Conservation (phyloP, 2,113 vertebrate genomes). For the Cheirogaleus medius region DNA sequence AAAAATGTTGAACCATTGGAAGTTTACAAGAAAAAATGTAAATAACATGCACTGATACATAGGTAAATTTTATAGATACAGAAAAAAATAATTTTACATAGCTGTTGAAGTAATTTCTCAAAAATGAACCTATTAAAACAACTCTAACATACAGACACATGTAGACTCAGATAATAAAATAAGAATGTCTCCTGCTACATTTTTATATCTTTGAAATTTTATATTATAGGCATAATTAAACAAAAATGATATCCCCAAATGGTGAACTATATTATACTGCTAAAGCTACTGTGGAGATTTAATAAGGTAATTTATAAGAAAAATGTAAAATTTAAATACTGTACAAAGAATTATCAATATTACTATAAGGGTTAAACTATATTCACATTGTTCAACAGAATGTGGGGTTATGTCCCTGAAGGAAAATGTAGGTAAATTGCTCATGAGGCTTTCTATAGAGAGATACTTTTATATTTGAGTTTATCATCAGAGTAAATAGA, state of each 20-base stretch:
- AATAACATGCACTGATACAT: background rate
- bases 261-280: background rate
- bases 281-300: background rate
- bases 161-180: conserved; percentile 19
- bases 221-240: background rate
- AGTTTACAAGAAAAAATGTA: conserved; percentile 9
- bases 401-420: background rate
- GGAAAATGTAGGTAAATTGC: background rate
- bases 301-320: background rate
- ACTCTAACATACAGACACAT: background rate
- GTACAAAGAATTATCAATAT: background rate
- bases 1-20: conserved; percentile 55
- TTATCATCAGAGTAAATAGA: background rate
- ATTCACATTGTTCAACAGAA: background rate
- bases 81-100: conserved; percentile 64
- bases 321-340: background rate
- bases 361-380: background rate
- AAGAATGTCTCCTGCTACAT: background rate
- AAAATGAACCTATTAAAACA: background rate
- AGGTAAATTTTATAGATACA: conserved; percentile 62
- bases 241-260: background rate
- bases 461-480: background rate
- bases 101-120: conserved; percentile 58
- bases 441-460: background rate
- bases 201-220: conserved; percentile 9